Percentiles rank a stretch among this genome's conserved stretches.
Conservation (phyloP, 1,140 invertebrate species). For the Akabosia matsudoensis region DNA sequence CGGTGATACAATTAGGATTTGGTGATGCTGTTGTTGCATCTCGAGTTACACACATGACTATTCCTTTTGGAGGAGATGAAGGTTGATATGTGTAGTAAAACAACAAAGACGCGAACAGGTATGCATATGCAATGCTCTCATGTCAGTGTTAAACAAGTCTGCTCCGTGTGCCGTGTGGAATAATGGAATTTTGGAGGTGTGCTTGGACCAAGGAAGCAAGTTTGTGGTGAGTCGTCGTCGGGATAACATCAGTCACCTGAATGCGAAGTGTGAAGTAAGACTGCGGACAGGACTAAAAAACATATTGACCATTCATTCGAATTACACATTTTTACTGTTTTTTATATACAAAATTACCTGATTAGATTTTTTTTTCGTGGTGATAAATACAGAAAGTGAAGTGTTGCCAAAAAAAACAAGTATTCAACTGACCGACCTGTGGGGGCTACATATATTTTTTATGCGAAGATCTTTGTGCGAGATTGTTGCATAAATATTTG, state of each 20-base stretch:
- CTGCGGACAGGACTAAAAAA: not conserved
- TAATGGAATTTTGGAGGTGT: not conserved
- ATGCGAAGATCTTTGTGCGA: not conserved
- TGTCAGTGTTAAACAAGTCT: not conserved
- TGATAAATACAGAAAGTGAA: not conserved
- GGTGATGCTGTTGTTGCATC: not conserved
- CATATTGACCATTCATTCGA: no score
- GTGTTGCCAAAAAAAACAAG: not conserved
- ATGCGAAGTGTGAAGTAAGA: not conserved
- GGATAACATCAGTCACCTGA: not conserved
- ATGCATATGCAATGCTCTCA: not conserved
- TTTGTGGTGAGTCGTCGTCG: not conserved
- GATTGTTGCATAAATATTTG: no score
- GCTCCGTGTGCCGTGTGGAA: not conserved
- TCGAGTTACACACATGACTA: not conserved
- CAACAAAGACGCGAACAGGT: no score
- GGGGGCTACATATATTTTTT: not conserved
- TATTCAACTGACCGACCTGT: not conserved
- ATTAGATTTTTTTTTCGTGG: not conserved
- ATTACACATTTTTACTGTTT: not conserved
- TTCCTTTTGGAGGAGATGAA: not conserved
- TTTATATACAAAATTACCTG: not conserved
- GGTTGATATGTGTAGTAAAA: not conserved
- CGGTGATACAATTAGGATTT: not conserved
- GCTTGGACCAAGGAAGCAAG: not conserved